A percentile compares a stretch with the other conserved stretches of the same genome.
phyloP scores from a whole-genome alignment of 2,888 invertebrate species.

The Dynastes tityus region DNA sequence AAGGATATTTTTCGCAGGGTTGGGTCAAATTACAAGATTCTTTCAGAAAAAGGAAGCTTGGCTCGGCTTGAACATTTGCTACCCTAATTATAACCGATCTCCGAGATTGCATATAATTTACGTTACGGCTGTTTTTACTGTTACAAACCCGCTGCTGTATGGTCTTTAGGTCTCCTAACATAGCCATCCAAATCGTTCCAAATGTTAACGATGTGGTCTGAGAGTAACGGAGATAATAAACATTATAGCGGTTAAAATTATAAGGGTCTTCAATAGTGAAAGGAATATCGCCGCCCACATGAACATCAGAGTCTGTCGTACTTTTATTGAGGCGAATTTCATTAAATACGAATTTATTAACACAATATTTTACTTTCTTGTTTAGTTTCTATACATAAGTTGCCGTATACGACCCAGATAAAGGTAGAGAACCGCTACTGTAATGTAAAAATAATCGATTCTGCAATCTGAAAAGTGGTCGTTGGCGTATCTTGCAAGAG shows the following conservation, averaged over 20 bases:
- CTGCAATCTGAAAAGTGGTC: slow-evolving; percentile 14
- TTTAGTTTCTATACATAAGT: background rate
- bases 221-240: slow-evolving; percentile 38
- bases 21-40: no score
- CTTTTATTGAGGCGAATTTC: background rate
- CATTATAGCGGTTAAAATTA: slow-evolving; percentile 29
- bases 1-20: no score
- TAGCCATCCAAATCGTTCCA: slow-evolving; percentile 36
- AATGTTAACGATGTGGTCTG: slow-evolving; percentile 42
- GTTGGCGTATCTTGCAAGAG: slow-evolving; percentile 6
- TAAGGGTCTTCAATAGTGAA: slow-evolving; percentile 19
- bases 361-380: slow-evolving; percentile 4
- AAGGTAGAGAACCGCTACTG: background rate
- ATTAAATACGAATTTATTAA: slow-evolving; percentile 9
- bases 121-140: slow-evolving; percentile 29
- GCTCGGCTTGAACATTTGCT: background rate
- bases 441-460: slow-evolving; percentile 22
- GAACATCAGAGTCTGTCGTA: background rate
- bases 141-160: slow-evolving; percentile 14
- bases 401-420: background rate
- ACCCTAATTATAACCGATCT: slow-evolving; percentile 24
- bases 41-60: slow-evolving; percentile 2
- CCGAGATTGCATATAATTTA: slow-evolving; percentile 36
- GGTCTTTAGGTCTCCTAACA: slow-evolving; percentile 36
- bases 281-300: background rate